Conservation (phyloP, 2,888 invertebrate species). For the Rotaria socialis region DNA sequence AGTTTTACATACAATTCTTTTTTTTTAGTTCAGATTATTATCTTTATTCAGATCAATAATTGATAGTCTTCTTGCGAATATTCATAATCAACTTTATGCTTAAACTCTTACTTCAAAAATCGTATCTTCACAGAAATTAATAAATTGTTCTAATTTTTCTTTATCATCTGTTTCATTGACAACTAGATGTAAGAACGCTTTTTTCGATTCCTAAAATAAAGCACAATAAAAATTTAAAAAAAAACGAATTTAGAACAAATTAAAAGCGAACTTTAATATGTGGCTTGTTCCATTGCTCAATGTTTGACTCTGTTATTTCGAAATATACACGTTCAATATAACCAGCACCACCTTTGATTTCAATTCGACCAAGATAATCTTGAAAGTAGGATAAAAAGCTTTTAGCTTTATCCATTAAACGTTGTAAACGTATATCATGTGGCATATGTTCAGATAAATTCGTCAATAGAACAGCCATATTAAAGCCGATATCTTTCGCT, state of each 20-base stretch:
- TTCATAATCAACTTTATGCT: no score
- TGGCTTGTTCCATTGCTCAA: constrained; percentile 99
- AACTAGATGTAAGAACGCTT: constrained; percentile 90
- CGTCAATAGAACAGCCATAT: constrained; percentile 90
- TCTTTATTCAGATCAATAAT: no score
- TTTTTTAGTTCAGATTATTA: no score
- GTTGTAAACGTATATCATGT: constrained; percentile 75
- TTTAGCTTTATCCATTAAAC: constrained; percentile 78
- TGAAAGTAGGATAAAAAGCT: constrained; percentile 93
- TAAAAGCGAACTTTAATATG: constrained; percentile 72
- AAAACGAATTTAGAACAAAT: background rate
- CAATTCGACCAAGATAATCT: constrained; percentile 93
- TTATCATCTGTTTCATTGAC: constrained; percentile 98
- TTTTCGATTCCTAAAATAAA: constrained; percentile 80
- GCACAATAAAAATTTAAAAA: background rate
- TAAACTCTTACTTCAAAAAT: constrained; percentile 74
- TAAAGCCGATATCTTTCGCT: constrained; percentile 95
- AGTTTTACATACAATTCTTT: no score
- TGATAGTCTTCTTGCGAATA: no score
- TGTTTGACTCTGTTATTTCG: constrained; percentile 93
- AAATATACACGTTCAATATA: constrained; percentile 95
- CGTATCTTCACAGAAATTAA: constrained; percentile 98
- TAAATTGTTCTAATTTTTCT: constrained; percentile 88
- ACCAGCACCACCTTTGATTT: constrained; percentile 90
- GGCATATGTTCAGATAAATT: constrained; percentile 99